phyloP scores from a whole-genome alignment of 2,888 invertebrate species.

The Sclerodermus sp. region DNA sequence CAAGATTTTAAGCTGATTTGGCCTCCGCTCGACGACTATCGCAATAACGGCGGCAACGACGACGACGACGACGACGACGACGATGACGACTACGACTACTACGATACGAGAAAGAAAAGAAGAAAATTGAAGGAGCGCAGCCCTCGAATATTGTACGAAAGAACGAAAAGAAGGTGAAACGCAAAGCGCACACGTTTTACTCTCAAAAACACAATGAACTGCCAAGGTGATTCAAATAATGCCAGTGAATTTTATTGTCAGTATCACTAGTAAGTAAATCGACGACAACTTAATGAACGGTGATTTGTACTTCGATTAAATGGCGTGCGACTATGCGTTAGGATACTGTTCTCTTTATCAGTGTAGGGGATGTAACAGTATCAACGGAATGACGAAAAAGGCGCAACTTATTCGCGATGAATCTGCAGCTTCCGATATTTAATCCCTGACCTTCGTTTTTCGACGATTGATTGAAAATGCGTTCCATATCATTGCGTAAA shows the following conservation, averaged over 20 bases:
- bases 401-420: too few relatives aligned
- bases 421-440: too few relatives aligned
- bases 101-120: slow-evolving; percentile 13
- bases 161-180: slow-evolving; percentile 15
- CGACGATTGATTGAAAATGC: too few relatives aligned
- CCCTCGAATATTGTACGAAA: slow-evolving; percentile 11
- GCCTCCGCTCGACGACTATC: neutral
- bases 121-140: slow-evolving; percentile 13
- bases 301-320: slow-evolving; percentile 41
- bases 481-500: too few relatives aligned
- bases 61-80: slow-evolving; percentile 17
- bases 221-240: slow-evolving; percentile 56
- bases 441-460: too few relatives aligned
- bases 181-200: slow-evolving; percentile 54
- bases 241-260: slow-evolving; percentile 58
- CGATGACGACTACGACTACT: too few relatives aligned
- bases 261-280: slow-evolving; percentile 51
- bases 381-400: too few relatives aligned
- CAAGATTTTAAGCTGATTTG: neutral
- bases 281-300: slow-evolving; percentile 19
- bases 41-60: slow-evolving; percentile 7
- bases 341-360: slow-evolving; percentile 28
- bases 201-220: slow-evolving; percentile 55
- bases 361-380: too few relatives aligned
- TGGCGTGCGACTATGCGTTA: neutral